phyloP scores from a whole-genome alignment of 2,113 vertebrate species.

The Saccopteryx leptura region DNA sequence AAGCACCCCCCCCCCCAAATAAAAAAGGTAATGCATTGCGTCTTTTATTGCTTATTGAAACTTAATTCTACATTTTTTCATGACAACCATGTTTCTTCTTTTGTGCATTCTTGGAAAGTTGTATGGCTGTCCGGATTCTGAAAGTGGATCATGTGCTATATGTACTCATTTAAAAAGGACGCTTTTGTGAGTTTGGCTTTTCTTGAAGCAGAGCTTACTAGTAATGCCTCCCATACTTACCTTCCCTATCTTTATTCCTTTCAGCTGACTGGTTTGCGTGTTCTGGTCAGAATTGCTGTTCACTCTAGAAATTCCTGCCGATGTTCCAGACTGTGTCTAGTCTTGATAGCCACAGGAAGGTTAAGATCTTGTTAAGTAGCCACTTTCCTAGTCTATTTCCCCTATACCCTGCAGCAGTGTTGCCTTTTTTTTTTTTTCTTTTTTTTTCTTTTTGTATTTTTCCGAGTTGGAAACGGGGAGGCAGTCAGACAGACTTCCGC shows the following conservation, averaged over 20 bases:
- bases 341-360: not conserved
- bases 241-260: not conserved
- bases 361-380: not conserved
- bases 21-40: not conserved
- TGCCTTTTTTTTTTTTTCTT: not conserved
- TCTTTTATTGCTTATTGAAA: slow-evolving; percentile 24
- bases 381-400: not conserved
- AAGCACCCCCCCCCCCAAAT: no score
- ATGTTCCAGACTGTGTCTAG: not conserved
- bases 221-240: not conserved
- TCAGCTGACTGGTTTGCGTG: slow-evolving; percentile 6
- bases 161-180: not conserved
- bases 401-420: not conserved
- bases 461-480: no score
- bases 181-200: slow-evolving; percentile 7
- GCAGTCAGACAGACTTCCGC: no score
- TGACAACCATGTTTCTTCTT: not conserved
- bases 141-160: not conserved
- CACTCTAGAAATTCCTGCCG: not conserved
- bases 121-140: not conserved
- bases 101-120: slow-evolving; percentile 17
- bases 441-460: no score
- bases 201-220: not conserved
- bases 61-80: not conserved
- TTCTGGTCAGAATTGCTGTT: slow-evolving; percentile 54